Evolutionary conservation across 2,888 invertebrate species (phyloP), one percentile per base, ranked within the genome.

Genomic region (Cosmorhoe ocellata): DNA sequence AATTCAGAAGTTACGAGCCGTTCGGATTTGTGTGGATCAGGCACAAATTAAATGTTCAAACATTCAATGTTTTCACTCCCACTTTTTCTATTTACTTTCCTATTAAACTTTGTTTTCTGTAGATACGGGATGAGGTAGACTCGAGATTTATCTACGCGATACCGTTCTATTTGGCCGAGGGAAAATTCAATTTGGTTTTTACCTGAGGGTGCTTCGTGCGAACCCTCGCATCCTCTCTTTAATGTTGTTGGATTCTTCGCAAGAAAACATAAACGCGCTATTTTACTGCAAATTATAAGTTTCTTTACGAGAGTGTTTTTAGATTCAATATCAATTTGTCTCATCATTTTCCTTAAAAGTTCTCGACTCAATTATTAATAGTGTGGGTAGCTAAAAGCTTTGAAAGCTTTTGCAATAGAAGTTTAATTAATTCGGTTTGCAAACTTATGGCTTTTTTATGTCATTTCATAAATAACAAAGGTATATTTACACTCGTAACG

Each of bases 181-280:
- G 84, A 79, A 81, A 84, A 86, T 87, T 87, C 86, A 86, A 88
- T 88, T 88, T 86, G 77, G 83, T 85, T 85, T 87, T 84, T 84
- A 85, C 85, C 84, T 84, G 82, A 79, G 82, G 87, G 83, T 78
- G 78, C 74, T 74, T 66, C 70, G 76, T 71, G 76, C 74, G 73
- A 76, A 79, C 82, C 80, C 80, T 79, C 80, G 75, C 73, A 75
- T 77, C 70, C 71, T 77, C 75, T 68, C 72, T 76, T 76, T 81
- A 79, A 81, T 79, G 76, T 81, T 76, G 76, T 74, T 73, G 71
- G 74, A 76, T 81, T 76, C 70, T 74, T 71, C 63, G 69, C 62
- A 68, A 73, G 72, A 72, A 74, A 73, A 76, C 71, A 69, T 76
- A 73, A 75, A 74, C 69, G 69, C 67, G 69, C 67, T 73, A 72